Conservation (phyloP, 92 coral and sea anemone species). For the Porites rus region DNA sequence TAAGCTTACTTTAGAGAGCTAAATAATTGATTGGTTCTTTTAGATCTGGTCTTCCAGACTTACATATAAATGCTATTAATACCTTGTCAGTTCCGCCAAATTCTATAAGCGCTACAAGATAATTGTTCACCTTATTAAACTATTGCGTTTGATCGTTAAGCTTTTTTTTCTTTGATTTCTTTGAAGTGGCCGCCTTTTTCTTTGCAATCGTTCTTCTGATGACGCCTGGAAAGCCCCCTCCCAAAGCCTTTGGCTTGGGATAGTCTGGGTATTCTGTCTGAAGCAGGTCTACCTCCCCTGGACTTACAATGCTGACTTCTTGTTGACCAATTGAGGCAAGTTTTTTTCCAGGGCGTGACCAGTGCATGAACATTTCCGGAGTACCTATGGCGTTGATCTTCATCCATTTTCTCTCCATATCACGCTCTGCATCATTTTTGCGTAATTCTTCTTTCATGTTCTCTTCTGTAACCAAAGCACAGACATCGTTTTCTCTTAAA, state of each 20-base stretch:
- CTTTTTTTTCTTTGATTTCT: background rate
- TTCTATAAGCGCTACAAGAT: too few relatives aligned
- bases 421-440: conserved; percentile 31
- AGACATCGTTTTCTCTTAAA: too few relatives aligned
- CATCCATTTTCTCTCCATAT: conserved; percentile 64
- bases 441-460: conserved; percentile 17
- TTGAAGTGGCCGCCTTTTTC: conserved; percentile 15
- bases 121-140: background rate
- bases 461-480: background rate
- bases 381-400: conserved; percentile 54
- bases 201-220: conserved; percentile 5
- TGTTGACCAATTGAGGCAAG: conserved; percentile 76
- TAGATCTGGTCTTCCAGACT: too few relatives aligned
- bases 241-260: conserved; percentile 27
- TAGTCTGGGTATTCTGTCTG: conserved; percentile 91
- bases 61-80: too few relatives aligned
- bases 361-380: conserved; percentile 72
- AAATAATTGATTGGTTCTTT: too few relatives aligned
- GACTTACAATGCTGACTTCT: conserved; percentile 82
- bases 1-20: too few relatives aligned
- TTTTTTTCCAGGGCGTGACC: conserved; percentile 74
- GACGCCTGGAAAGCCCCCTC: conserved; percentile 2
- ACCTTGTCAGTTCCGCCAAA: too few relatives aligned
- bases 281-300: conserved; percentile 84
- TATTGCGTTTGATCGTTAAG: background rate